These are phyloP conservation scores for Drosophila meridionalis DNA, from an alignment of 2,888 invertebrate genomes.

Conservation along the genomic window DNA sequence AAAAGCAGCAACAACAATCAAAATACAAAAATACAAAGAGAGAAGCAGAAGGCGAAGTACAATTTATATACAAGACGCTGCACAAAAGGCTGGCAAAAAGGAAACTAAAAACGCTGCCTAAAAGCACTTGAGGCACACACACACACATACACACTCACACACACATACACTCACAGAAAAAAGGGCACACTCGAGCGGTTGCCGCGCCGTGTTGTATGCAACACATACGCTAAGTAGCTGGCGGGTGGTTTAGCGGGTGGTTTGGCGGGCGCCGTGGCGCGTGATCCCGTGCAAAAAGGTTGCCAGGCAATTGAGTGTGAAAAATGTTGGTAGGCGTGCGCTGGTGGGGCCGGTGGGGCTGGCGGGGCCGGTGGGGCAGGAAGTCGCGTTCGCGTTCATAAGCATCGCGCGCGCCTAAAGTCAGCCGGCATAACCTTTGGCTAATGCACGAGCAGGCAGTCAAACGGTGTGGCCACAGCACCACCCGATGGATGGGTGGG, in stretches of 20 bases:
- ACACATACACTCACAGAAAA: constrained; percentile 13
- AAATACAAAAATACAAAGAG: constrained; percentile 21
- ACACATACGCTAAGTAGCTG: constrained; percentile 76
- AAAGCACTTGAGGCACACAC: constrained; percentile 51
- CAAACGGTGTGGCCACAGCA: constrained; percentile 63
- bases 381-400: constrained; percentile 48
- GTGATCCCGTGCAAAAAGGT: constrained; percentile 76
- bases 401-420: constrained; percentile 60
- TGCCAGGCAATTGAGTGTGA: constrained; percentile 79
- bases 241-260: constrained; percentile 17
- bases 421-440: constrained; percentile 60
- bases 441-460: constrained; percentile 76
- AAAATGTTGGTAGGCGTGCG: constrained; percentile 73
- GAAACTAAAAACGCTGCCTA: constrained; percentile 69
- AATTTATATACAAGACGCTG: constrained; percentile 60
- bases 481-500: background rate
- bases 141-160: constrained; percentile 10
- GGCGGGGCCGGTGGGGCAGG: constrained; percentile 2
- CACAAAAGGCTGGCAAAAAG: constrained; percentile 57
- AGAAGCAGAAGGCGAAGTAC: constrained; percentile 38
- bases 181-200: constrained; percentile 33
- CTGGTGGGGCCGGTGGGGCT: background rate
- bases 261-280: constrained; percentile 50
- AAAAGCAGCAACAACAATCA: constrained; percentile 62
- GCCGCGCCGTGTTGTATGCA: constrained; percentile 65